Conservation (phyloP, 1,140 invertebrate species). For the Physella acuta region DNA sequence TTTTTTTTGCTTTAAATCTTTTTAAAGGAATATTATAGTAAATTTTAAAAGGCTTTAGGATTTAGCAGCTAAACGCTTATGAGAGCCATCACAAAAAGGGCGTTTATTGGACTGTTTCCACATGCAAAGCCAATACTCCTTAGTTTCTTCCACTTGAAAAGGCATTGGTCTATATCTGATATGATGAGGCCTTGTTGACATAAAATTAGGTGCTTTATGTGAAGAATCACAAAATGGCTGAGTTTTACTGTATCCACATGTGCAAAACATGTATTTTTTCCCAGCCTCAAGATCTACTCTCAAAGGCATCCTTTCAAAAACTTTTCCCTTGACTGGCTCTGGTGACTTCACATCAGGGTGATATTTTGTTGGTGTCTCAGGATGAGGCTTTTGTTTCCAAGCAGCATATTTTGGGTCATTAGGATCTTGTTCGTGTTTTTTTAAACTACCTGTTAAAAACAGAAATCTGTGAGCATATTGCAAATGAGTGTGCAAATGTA, state of each 20-base stretch:
- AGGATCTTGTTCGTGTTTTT: slow-evolving; percentile 18
- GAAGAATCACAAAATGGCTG: slow-evolving; percentile 95
- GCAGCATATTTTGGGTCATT: slow-evolving; percentile 21
- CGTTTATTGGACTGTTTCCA: slow-evolving; percentile 94
- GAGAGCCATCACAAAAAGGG: slow-evolving; percentile 97
- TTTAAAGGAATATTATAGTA: too few relatives aligned
- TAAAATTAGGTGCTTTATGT: slow-evolving; percentile 70
- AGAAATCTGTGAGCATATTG: too few relatives aligned
- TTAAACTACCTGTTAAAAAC: neutral
- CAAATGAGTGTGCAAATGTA: too few relatives aligned
- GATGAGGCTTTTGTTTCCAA: slow-evolving; percentile 35
- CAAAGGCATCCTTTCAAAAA: slow-evolving; percentile 82
- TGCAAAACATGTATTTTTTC: slow-evolving; percentile 89
- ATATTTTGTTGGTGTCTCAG: slow-evolving; percentile 39
- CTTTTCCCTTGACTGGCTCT: slow-evolving; percentile 45
- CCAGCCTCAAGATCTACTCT: slow-evolving; percentile 73
- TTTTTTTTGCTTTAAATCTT: too few relatives aligned
- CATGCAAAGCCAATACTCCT: slow-evolving; percentile 96
- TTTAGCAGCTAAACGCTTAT: too few relatives aligned
- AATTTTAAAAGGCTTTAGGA: too few relatives aligned
- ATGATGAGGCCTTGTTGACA: slow-evolving; percentile 62
- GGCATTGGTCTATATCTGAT: slow-evolving; percentile 69
- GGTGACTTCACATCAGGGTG: slow-evolving; percentile 38
- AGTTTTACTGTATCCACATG: slow-evolving; percentile 86
- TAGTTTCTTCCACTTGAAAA: slow-evolving; percentile 83